Evolutionary conservation across 2,797 vertebrate species (phyloP), one percentile per base, ranked within the genome.

Genomic region (Capromys pilorides): DNA sequence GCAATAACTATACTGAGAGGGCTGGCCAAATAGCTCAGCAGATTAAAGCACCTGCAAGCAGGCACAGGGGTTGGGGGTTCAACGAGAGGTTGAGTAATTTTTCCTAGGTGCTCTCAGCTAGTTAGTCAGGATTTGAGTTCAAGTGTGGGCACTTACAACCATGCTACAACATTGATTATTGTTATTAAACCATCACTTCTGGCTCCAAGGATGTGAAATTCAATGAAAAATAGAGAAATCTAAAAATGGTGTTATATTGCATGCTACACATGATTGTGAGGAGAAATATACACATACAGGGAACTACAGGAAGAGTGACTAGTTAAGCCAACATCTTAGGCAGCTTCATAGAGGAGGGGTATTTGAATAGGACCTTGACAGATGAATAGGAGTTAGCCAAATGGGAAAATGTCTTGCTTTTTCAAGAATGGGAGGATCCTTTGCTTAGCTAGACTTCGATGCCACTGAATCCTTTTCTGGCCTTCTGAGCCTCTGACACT

Each of bases 81-180:
- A 94, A n/a, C n/a, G 64, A 57, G 45, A 96, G 26, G 5, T 85
- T 87, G 51, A 81, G 26, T 73, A 92, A 81, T 16, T 93, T 93
- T 82, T 28, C 18, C 49, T 39, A 66, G n/a, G 26, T 13, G 71
- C 75, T 87, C 64, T 84, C n/a, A 67, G 86, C 61, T 91, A 45
- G n/a, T 78, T 19, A 39, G 83, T 86, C 26, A 49, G 41, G 22
- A 41, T 90, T 75, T 87, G 86, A 91, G 54, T 49, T 7, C 24
- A 94, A 62, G 26, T 87, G 18, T 80, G 24, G 19, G 13, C 21
- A 33, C 21, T 92, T 87, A 83, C 2, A 59, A 16, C 21, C 41
- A 36, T 14, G 12, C 36, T 71, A 61, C 36, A 51, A 93, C 86
- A 69, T n/a, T 73, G 7, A 71, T 59, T 79, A 4, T 89, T 78